Conservation (phyloP, 2,797 vertebrate species). For the Cheirogaleus major region DNA sequence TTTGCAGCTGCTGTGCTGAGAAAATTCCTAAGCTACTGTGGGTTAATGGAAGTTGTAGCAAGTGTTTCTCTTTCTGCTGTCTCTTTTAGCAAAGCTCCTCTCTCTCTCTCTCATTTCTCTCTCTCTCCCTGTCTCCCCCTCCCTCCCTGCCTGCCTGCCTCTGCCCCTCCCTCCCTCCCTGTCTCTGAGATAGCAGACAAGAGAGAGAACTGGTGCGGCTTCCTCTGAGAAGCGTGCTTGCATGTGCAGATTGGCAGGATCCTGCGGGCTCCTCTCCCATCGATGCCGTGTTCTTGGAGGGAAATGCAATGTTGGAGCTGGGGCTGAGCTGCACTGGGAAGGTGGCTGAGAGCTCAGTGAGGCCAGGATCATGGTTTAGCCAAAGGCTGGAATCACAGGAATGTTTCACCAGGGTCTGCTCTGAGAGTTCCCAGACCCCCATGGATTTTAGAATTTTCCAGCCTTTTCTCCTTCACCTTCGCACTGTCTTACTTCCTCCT, state of each 20-base stretch:
- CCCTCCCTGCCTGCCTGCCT: neutral
- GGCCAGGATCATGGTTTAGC: neutral
- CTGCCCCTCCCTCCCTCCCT: neutral
- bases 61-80: slow-evolving; percentile 62
- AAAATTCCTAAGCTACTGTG: slow-evolving; percentile 70
- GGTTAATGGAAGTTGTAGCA: slow-evolving; percentile 67
- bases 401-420: slow-evolving; percentile 49
- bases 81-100: neutral
- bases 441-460: slow-evolving; percentile 70
- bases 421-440: slow-evolving; percentile 53
- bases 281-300: slow-evolving; percentile 51
- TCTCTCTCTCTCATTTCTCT: neutral
- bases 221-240: slow-evolving; percentile 68
- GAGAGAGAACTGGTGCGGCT: slow-evolving; percentile 69
- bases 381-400: neutral
- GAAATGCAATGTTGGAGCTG: slow-evolving; percentile 50
- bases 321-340: slow-evolving; percentile 44
- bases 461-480: slow-evolving; percentile 63
- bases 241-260: slow-evolving; percentile 53
- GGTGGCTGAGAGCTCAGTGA: slow-evolving; percentile 19
- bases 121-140: slow-evolving; percentile 46
- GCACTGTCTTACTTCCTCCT: slow-evolving; percentile 50
- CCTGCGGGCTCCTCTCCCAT: neutral
- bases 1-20: slow-evolving; percentile 51
- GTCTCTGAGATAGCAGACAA: slow-evolving; percentile 52